A percentile compares a stretch with the other conserved stretches of the same genome.
phyloP scores from a whole-genome alignment of 2,113 vertebrate genomes.

The Acinonyx jubatus region DNA sequence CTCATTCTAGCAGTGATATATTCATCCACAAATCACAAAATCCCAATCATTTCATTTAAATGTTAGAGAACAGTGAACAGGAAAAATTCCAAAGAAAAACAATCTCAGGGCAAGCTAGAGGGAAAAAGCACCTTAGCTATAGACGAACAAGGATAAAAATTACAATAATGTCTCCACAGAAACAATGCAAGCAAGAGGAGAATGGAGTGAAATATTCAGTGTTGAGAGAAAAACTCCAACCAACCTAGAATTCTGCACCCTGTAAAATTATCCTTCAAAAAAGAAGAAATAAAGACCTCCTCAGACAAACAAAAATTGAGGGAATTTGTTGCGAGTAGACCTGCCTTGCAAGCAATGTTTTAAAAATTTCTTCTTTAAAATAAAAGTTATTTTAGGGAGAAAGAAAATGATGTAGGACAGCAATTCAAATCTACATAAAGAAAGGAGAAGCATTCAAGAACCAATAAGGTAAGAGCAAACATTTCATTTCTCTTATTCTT shows the following conservation, averaged over 20 bases:
- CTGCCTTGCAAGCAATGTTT: not conserved
- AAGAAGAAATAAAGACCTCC: not conserved
- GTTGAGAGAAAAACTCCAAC: not conserved
- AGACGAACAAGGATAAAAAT: not conserved
- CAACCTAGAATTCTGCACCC: not conserved
- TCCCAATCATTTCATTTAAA: not conserved
- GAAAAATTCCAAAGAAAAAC: not conserved
- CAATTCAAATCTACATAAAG: not conserved
- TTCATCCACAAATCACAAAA: conserved; percentile 21
- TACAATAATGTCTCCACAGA: not conserved
- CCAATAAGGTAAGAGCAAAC: not conserved
- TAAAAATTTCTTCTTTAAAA: not conserved
- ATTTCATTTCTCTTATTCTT: not conserved
- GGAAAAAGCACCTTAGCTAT: not conserved
- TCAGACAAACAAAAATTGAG: conserved; percentile 30
- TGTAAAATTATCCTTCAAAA: not conserved
- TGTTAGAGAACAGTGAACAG: not conserved
- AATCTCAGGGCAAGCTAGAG: not conserved
- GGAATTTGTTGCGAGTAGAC: not conserved
- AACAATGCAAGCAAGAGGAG: not conserved
- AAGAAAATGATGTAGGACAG: not conserved
- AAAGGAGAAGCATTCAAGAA: not conserved
- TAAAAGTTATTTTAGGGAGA: not conserved
- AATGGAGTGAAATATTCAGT: not conserved
- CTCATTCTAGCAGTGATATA: conserved; percentile 38